Evolutionary conservation across 2,113 vertebrate genomes (phyloP).

Genomic region (Elephas maximus): DNA sequence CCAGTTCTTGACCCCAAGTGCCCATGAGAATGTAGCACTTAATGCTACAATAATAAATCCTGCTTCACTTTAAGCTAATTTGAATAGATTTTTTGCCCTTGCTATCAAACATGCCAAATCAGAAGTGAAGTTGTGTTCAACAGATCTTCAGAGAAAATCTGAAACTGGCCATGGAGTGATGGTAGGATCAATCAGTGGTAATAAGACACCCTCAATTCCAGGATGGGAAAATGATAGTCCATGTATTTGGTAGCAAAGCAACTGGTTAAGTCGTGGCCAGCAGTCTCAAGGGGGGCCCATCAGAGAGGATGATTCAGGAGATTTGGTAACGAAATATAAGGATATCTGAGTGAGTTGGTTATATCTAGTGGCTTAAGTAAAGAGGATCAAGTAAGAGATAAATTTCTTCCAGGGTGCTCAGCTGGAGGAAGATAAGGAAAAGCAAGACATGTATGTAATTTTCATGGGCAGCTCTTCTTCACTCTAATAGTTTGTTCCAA

Average conservation of each 20-base stretch:
- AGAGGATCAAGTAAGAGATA: conserved; percentile 51
- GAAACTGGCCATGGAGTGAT: not conserved
- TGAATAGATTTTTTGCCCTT: conserved; percentile 51
- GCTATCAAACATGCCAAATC: not conserved
- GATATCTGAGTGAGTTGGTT: conserved; percentile 26
- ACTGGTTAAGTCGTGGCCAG: not conserved
- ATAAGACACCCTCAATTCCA: not conserved
- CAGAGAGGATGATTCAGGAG: not conserved
- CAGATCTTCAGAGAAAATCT: not conserved
- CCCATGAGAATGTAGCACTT: conserved; percentile 10
- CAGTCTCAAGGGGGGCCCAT: not conserved
- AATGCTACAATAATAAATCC: not conserved
- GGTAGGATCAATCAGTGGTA: not conserved
- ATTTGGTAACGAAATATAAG: not conserved
- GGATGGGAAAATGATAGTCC: conserved; percentile 4
- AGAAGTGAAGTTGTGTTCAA: not conserved
- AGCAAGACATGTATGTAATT: not conserved
- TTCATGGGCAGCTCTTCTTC: not conserved
- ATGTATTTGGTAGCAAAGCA: not conserved
- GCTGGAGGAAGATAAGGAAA: conserved; percentile 36
- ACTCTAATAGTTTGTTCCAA: conserved; percentile 26
- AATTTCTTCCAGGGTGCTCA: not conserved
- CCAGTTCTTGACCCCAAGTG: conserved; percentile 11
- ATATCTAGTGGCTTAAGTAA: conserved; percentile 23
- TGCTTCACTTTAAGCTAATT: conserved; percentile 34